Evolutionary conservation across 53 echinoderm and acorn worm species (phyloP), one percentile per base, ranked within the genome.

Genomic region (Astropecten irregularis): DNA sequence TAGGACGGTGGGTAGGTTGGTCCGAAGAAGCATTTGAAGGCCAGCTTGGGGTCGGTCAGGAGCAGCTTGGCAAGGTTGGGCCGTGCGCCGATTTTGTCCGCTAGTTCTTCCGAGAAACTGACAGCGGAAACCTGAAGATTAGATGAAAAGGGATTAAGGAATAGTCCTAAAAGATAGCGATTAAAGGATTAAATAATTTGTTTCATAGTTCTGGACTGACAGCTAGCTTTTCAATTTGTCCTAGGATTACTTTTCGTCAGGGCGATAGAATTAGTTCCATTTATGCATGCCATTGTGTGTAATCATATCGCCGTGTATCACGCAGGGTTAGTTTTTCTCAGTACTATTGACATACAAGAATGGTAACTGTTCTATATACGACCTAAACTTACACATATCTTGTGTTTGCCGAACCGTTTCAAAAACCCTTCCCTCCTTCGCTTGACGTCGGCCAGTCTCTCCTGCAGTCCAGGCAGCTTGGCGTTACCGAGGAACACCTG

Each of bases 321-420:
- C 21, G 66, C n/a, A 66, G 21, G 4, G 66, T 40, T 36, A 18
- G 10, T 11, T 7, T 3, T 66, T n/a, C 5, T n/a, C 6, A 66
- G 4, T 8, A 38, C 37, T 21, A 19, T 18, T 5, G 38, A 8
- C 47, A 14, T 46, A 46, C 9, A 29, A 5, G 6, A n/a, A n/a
- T n/a, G n/a, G n/a, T n/a, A n/a, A n/a, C n/a, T n/a, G n/a, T n/a
- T n/a, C 9, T 32, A 68, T n/a, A 11, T n/a, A n/a, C n/a, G n/a
- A n/a, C n/a, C n/a, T n/a, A n/a, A n/a, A 93, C 94, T 88, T 40
- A 94, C 94, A 58, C 85, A 91, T 34, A 91, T 85, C 30, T 85
- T 85, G 59, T 91, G 91, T 32, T 76, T 91, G 44, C 94, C 94
- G 21, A 65, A 94, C 53, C 59, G 59, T 38, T 94, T n/a, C 35